Conservation (phyloP, 2,797 vertebrate species). For the Pseudocheirus occidentalis region DNA sequence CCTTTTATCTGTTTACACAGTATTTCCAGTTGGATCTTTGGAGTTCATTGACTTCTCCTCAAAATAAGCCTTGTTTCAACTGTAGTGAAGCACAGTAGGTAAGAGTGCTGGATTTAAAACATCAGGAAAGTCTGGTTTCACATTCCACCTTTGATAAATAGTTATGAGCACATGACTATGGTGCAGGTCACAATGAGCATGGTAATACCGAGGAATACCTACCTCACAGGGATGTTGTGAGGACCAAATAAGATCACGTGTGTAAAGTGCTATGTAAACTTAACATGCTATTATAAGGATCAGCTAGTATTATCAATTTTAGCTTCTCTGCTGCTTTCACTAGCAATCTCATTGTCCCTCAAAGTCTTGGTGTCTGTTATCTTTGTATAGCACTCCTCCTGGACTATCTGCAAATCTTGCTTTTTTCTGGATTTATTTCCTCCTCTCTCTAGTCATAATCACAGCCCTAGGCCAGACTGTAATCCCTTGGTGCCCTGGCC, state of each 20-base stretch:
- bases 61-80: neutral
- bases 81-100: neutral
- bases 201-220: neutral
- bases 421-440: neutral
- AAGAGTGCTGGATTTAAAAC: neutral
- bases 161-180: neutral
- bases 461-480: neutral
- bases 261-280: neutral
- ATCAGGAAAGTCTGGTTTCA: neutral
- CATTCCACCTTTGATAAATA: neutral
- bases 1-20: neutral
- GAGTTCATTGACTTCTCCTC: neutral
- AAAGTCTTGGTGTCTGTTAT: neutral
- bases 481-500: neutral
- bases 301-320: neutral
- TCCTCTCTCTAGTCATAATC: neutral
- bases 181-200: neutral
- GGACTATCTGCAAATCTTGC: neutral
- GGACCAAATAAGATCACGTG: neutral
- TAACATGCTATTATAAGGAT: neutral
- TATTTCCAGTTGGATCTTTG: conserved; percentile 3
- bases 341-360: neutral
- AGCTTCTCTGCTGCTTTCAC: neutral
- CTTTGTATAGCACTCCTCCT: neutral
- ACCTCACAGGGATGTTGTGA: neutral